Base-by-base conservation (phyloP, 2,113 vertebrate genomes). In the Etheostoma spectabile region DNA sequence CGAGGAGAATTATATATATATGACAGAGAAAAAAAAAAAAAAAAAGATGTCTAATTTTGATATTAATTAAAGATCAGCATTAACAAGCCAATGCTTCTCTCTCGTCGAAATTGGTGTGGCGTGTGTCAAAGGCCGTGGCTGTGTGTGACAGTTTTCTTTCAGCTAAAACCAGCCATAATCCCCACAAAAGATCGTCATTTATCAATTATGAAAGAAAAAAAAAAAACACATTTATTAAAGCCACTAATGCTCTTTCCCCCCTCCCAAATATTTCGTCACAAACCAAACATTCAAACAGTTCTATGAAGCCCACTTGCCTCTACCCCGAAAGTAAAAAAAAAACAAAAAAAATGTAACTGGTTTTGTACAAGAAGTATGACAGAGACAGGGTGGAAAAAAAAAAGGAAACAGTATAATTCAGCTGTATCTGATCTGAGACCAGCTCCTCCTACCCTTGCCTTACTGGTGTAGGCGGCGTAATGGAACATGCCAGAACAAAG, bases 401-500 rank as follows among this genome's bases (percentile, higher is more conserved):
- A 63, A 67, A 74, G 68, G 74, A 80, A 87, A 88, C 93, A 91
- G 90, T 91, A 93, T 93, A 93, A 93, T 93, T 93, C 89, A 92
- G 83, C 88, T 88, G 78, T 90, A 92, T 92, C 91, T 93, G 94
- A 94, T 94, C 90, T 93, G 92, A 93, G 94, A 94, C 81, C 92
- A 93, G 93, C 93, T 92, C 88, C 80, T 89, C 87, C 88, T 92
- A 89, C 91, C 90, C 91, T 90, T 93, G 90, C 90, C 91, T 94
- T 93, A 94, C 92, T 91, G 92, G 91, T 92, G 93, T 94, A 86
- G 78, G 90, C 90, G 73, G 88, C 89, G 83, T 93, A 94, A 94
- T 93, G 90, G 92, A 94, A 95, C 94, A 93, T 94, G 93, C 93
- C 94, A 93, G 89, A 92, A 95, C 94, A 95, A 95, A 93, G 91